Evolutionary conservation across 2,113 vertebrate species (phyloP), one percentile per base, ranked within the genome.

Genomic region (Oreamnos americanus): DNA sequence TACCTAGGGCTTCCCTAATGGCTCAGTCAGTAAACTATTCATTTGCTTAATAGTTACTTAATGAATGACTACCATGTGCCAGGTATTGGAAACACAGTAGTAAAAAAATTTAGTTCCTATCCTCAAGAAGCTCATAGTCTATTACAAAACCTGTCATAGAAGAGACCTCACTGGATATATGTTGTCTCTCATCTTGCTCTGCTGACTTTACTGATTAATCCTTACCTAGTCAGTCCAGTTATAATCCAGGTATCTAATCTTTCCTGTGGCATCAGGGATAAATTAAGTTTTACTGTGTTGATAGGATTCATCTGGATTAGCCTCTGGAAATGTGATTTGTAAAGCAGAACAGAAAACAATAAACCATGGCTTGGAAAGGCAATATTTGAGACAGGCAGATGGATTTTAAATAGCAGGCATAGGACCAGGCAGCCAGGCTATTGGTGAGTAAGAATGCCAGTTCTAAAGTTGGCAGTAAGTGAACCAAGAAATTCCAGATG

Each of bases 331-430:
- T 91, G 76, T 95, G 82, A 96, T 96, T 97, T 91, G 30, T 93
- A 95, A 95, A 94, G n/a, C 58, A 94, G 82, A 98, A 96, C 55
- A 98, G 71, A 92, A 98, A 98, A 95, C 67, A 97, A 95, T 95
- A 97, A 97, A 96, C 25, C 36, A 30, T 30, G 25, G 17, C 85
- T 79, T 10, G 39, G 53, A 90, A 53, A 96, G 45, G 67, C 39
- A 93, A 45, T 96, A 97, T 94, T 93, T 86, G 74, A 97, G 78
- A 23, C 13, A 49, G 74, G 30, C 84, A 96, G 71, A 90, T 95
- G 57, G 87, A 85, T 87, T 96, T 90, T 95, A 92, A 94, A 91
- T 11, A 82, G n/a, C 19, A 85, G 33, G 33, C 55, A 67, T 30
- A 85, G n/a, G n/a, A 16, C 53, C 58, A 88, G 49, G 58, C n/a